A percentile compares a stretch with the other conserved stretches of the same genome.
Evolutionary conservation across 2,113 vertebrate species (phyloP).

Genomic region (Zosterops pallidus): DNA sequence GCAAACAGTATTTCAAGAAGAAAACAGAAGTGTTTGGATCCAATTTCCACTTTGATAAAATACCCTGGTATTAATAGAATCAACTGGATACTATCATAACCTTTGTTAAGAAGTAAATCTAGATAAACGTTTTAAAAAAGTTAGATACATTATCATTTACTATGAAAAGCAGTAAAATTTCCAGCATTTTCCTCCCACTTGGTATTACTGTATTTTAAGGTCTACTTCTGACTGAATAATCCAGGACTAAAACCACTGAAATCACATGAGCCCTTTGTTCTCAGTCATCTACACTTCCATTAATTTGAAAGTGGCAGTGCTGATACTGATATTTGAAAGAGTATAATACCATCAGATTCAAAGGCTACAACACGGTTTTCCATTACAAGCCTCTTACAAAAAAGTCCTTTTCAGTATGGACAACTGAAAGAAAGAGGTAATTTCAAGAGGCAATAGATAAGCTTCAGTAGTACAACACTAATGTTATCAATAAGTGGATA

Average conservation of each 20-base stretch:
- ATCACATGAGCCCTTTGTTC: constrained; percentile 32
- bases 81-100: background rate
- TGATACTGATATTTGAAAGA: background rate
- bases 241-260: constrained; percentile 20
- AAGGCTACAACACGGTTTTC: background rate
- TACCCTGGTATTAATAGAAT: background rate
- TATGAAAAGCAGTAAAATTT: background rate
- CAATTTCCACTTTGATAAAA: background rate
- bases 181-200: background rate
- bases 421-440: background rate
- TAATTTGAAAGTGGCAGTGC: background rate
- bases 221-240: constrained; percentile 2
- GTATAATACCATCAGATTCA: background rate
- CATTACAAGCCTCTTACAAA: background rate
- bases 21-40: background rate
- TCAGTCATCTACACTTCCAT: background rate
- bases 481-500: background rate
- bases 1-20: background rate
- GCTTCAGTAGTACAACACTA: background rate
- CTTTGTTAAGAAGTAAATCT: background rate
- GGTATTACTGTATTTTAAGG: background rate
- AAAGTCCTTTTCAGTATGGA: background rate
- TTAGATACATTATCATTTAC: background rate
- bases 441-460: background rate
- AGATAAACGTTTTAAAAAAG: background rate